phyloP scores from a whole-genome alignment of 2,113 vertebrate genomes.

The Aegotheles bennettii region DNA sequence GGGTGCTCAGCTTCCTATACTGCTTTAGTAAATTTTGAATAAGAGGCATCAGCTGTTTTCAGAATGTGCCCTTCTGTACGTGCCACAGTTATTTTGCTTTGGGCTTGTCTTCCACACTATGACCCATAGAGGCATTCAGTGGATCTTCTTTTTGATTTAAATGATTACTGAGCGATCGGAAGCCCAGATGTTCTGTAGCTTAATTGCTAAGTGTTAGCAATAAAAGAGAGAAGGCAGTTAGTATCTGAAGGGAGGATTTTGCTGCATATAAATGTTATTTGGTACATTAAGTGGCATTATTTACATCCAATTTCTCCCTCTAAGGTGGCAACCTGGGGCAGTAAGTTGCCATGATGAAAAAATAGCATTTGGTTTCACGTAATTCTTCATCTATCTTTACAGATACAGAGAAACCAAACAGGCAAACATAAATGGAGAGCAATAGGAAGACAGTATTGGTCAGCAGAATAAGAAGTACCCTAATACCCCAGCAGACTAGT shows the following conservation, averaged over 20 bases:
- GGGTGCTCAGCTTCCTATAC: slow-evolving; percentile 25
- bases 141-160: slow-evolving; percentile 44
- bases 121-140: slow-evolving; percentile 39
- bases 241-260: slow-evolving; percentile 44
- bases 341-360: neutral
- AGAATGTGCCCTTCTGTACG: slow-evolving; percentile 9
- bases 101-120: slow-evolving; percentile 24
- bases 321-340: slow-evolving; percentile 1
- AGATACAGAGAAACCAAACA: neutral
- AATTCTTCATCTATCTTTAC: neutral
- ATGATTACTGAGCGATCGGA: slow-evolving; percentile 10
- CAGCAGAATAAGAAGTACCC: neutral
- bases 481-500: neutral
- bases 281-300: slow-evolving; percentile 47
- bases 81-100: slow-evolving; percentile 40
- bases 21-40: slow-evolving; percentile 50
- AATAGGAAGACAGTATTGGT: neutral
- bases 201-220: slow-evolving; percentile 34
- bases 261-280: slow-evolving; percentile 34
- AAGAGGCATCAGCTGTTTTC: slow-evolving; percentile 59
- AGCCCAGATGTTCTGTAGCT: slow-evolving; percentile 52
- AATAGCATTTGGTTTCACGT: neutral
- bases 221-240: slow-evolving; percentile 41
- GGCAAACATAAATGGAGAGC: neutral
- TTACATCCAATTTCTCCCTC: slow-evolving; percentile 34